Conservation (phyloP, 2,797 vertebrate genomes). For the Pseudochirops corinnae region DNA sequence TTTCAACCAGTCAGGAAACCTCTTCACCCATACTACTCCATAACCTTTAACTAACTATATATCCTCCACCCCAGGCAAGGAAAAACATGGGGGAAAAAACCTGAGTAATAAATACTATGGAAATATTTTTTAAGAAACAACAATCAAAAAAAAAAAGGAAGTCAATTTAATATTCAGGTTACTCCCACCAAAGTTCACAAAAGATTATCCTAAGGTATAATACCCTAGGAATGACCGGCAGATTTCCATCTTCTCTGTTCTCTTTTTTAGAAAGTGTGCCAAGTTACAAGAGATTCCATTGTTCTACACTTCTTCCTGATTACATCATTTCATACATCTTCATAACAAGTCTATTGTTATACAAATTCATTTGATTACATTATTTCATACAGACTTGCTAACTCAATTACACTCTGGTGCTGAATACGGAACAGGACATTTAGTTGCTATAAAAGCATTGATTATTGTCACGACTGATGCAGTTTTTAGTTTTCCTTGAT, state of each 20-base stretch:
- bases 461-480: background rate
- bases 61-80: background rate
- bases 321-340: background rate
- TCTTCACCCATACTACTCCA: background rate
- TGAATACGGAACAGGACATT: background rate
- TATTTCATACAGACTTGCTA: constrained; percentile 1
- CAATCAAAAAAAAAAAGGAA: background rate
- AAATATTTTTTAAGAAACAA: background rate
- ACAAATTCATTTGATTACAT: constrained; percentile 2
- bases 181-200: background rate
- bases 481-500: background rate
- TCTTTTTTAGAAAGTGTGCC: background rate
- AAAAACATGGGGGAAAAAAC: background rate
- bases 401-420: background rate
- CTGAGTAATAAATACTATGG: background rate
- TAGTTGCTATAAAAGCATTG: background rate
- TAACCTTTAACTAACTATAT: background rate
- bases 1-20: background rate
- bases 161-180: background rate
- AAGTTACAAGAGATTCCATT: background rate
- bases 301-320: background rate
- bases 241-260: background rate
- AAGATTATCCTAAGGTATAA: background rate
- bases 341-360: background rate
- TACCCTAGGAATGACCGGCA: background rate